These are phyloP conservation scores for Euschistus heros DNA, from an alignment of 1,140 invertebrate species.

Conservation along the genomic window DNA sequence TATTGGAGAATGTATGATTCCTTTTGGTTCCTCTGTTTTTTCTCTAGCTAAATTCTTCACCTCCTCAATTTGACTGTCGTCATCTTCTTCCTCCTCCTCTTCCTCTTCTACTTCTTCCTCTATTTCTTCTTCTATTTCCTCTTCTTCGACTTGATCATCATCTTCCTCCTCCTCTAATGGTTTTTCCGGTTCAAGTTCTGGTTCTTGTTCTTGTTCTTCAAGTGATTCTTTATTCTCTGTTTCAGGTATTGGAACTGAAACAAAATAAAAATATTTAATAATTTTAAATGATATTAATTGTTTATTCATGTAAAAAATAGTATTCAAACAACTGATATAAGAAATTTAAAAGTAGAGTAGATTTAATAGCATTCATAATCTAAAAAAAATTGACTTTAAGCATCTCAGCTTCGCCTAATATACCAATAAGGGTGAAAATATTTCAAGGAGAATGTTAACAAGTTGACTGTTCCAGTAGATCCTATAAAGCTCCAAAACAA, in stretches of 20 bases:
- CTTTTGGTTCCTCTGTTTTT: no score
- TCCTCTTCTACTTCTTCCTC: conserved; percentile 26
- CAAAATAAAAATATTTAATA: background rate
- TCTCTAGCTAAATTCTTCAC: conserved; percentile 20
- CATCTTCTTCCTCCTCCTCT: conserved; percentile 28
- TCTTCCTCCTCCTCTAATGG: conserved; percentile 34
- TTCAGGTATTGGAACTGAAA: conserved; percentile 5
- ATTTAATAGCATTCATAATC: no score
- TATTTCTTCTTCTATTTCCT: conserved; percentile 22
- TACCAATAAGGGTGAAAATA: no score
- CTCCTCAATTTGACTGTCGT: conserved; percentile 33
- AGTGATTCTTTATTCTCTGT: background rate
- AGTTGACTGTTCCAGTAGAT: no score
- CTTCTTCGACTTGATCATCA: conserved; percentile 28
- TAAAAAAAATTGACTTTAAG: no score
- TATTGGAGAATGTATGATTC: no score
- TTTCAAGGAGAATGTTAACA: no score
- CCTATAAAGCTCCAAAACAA: no score
- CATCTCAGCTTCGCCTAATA: no score
- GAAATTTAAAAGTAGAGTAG: no score
- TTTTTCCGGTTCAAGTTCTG: conserved; percentile 26
- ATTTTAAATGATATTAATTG: background rate
- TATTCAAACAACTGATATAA: no score
- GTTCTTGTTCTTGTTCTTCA: background rate
- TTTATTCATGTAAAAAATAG: no score